Evolutionary conservation across 2,113 vertebrate genomes (phyloP).

Genomic region (Pygoscelis adeliae): DNA sequence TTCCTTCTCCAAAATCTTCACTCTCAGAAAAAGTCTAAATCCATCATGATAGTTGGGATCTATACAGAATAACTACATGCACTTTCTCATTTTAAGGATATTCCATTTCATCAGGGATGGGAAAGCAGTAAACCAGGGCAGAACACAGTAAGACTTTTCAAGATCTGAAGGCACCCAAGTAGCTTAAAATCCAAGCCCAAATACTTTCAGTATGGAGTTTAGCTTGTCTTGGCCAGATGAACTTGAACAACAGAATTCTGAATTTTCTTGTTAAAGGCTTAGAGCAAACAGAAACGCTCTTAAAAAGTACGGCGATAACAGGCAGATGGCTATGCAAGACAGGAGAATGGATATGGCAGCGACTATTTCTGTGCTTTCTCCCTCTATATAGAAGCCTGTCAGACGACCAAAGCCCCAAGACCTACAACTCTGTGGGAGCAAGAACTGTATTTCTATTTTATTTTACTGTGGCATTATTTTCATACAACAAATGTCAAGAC

Average conservation of each 20-base stretch:
- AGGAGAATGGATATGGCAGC: background rate
- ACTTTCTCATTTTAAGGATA: background rate
- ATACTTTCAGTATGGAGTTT: background rate
- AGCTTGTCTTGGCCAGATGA: background rate
- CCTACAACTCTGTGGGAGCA: background rate
- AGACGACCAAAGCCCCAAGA: background rate
- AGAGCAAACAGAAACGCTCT: background rate
- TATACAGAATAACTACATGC: background rate
- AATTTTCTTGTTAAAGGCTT: background rate
- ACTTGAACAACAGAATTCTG: background rate
- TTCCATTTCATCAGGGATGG: background rate
- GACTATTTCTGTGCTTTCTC: background rate
- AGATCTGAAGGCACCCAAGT: background rate
- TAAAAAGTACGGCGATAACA: background rate
- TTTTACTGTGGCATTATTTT: background rate
- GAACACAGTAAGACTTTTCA: background rate
- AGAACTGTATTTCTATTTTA: background rate
- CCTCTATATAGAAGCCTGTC: background rate
- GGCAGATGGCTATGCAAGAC: background rate
- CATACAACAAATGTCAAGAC: background rate
- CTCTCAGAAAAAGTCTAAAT: background rate
- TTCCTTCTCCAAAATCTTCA: background rate
- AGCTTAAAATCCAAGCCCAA: background rate
- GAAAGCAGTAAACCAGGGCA: background rate
- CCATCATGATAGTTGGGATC: background rate